Conservation (phyloP, 2,888 invertebrate genomes). For the Tolmerus cingulatus region DNA sequence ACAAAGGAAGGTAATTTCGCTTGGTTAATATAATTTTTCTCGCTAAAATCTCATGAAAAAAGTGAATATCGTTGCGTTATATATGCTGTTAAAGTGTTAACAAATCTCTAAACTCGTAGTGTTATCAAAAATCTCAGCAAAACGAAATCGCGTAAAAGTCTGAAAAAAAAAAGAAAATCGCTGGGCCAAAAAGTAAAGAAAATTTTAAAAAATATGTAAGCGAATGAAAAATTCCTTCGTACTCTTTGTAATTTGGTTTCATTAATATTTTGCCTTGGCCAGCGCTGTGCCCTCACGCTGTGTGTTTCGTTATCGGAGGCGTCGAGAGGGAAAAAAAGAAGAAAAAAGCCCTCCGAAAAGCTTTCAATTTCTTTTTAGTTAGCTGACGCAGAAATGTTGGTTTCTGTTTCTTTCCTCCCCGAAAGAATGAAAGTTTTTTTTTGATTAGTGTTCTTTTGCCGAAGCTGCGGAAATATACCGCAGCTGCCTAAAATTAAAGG, state of each 20-base stretch:
- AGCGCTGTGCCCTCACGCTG: background rate
- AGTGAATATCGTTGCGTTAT: background rate
- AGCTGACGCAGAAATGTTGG: background rate
- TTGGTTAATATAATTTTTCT: background rate
- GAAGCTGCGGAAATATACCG: background rate
- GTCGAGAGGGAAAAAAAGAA: background rate
- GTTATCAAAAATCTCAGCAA: slow-evolving; percentile 16
- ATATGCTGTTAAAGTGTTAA: slow-evolving; percentile 11
- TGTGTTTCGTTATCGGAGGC: background rate
- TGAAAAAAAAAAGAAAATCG: background rate
- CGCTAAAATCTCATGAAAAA: background rate
- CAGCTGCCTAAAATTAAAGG: background rate
- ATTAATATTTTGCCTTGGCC: slow-evolving; percentile 22
- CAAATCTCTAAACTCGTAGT: background rate
- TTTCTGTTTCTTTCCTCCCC: background rate
- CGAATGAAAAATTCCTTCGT: background rate
- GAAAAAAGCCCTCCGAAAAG: background rate
- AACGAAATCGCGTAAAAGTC: background rate
- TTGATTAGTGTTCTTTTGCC: background rate
- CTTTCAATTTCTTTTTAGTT: background rate
- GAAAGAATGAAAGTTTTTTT: background rate
- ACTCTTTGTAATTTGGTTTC: slow-evolving; percentile 11
- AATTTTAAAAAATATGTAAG: background rate
- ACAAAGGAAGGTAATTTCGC: slow-evolving; percentile 37
- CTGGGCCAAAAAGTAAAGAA: too few relatives aligned